These are phyloP conservation scores for Zaprionus tsacasi DNA, from an alignment of 1,140 invertebrate genomes.

Conservation along the genomic window DNA sequence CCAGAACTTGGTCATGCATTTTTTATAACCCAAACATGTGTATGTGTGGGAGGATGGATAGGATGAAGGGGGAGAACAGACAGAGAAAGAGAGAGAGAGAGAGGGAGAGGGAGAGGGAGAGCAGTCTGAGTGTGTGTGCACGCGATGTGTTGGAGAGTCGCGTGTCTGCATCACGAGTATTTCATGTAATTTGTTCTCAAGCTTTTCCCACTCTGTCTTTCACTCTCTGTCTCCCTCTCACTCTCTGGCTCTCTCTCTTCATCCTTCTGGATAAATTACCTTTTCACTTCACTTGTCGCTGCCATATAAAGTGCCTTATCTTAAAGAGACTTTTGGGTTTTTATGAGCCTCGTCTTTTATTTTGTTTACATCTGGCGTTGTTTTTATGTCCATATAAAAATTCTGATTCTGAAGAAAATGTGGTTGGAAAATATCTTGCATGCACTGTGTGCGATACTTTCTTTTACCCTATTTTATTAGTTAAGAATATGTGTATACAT, in stretches of 20 bases:
- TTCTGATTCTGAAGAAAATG: conserved; percentile 23
- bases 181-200: conserved; percentile 2
- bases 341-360: conserved; percentile 28
- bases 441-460: neutral
- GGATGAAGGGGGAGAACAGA: too few species aligned
- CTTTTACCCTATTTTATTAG: conserved; percentile 27
- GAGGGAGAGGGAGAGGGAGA: neutral
- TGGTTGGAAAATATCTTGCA: conserved; percentile 7
- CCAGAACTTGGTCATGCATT: conserved; percentile 69
- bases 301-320: conserved; percentile 56
- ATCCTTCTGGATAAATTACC: conserved; percentile 64
- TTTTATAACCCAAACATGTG: conserved; percentile 61
- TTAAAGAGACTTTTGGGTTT: conserved; percentile 32
- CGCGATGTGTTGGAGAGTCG: conserved; percentile 42
- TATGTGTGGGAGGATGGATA: neutral
- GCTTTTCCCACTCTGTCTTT: neutral
- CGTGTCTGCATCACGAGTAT: conserved; percentile 37
- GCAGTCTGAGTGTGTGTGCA: conserved; percentile 17
- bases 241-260: conserved; percentile 10
- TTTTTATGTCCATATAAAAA: conserved; percentile 39
- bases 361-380: conserved; percentile 30
- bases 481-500: conserved; percentile 13
- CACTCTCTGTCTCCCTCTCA: neutral
- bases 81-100: too few species aligned
- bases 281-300: conserved; percentile 70